Evolutionary conservation across 2,113 vertebrate species (phyloP).

Genomic region (Romanogobio albipinnatus): DNA sequence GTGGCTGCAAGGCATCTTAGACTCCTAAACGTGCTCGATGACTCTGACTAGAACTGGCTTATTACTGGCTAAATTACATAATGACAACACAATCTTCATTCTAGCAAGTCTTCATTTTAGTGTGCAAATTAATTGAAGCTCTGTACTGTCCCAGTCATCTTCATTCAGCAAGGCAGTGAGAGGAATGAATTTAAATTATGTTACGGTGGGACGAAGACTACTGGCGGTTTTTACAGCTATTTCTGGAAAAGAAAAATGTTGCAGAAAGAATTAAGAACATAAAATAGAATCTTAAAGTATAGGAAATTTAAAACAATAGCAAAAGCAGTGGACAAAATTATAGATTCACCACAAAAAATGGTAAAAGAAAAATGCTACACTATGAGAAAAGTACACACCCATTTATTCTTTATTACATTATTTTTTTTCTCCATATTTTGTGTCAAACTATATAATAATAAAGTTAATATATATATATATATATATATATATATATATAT

Average conservation of each 20-base stretch:
- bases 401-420: too few species aligned
- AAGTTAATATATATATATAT: too few species aligned
- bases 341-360: too few species aligned
- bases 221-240: not conserved
- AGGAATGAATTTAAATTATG: not conserved
- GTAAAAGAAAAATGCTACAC: too few species aligned
- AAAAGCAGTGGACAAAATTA: too few species aligned
- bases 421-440: not conserved
- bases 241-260: too few species aligned
- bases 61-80: not conserved
- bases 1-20: not conserved
- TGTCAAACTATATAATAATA: not conserved
- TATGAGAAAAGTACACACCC: too few species aligned
- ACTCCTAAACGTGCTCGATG: not conserved
- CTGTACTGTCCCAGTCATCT: not conserved
- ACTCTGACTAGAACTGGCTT: not conserved
- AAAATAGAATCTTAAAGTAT: too few species aligned
- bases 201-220: not conserved
- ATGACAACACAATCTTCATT: not conserved
- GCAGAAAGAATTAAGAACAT: too few species aligned
- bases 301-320: too few species aligned
- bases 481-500: too few species aligned
- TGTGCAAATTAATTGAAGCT: constrained; percentile 5
- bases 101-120: constrained; percentile 8
- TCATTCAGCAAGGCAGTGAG: constrained; percentile 1